Base-by-base conservation (phyloP, 2,113 vertebrate species). In the Chaetorhynchus papuensis region DNA sequence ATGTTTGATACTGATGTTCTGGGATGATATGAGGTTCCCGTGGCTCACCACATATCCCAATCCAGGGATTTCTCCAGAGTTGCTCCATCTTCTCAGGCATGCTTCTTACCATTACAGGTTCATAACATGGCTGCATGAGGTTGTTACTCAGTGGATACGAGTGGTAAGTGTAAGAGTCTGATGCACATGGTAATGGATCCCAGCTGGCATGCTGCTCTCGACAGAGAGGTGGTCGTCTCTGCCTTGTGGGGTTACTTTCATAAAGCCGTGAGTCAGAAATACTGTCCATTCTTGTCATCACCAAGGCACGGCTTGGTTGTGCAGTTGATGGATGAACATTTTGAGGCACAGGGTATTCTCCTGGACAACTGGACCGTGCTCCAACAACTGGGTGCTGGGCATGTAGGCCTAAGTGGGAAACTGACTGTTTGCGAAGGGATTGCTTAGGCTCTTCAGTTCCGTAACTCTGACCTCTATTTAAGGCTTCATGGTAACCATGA, bases 41-140 rank as follows among this genome's bases (percentile, higher is more conserved):
- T 39, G 98, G 98, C 93, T 99, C 99, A 57, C 97, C 98, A 54
- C 98, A 97, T 68, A 98, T 96, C 84, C 97, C 98, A 84, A 99
- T 98, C 99, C 99, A 99, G 24, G 99, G 99, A n/a, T 98, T 99
- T 94, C 98, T 98, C 99, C 99, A 99, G 91, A 99, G 98, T 22
- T 99, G 99, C 89, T 99, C 99, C 99, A 99, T 99, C 98, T 99
- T 99, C 94, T 99, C 99, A 33, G 99, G 99, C 98, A 99, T 98
- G 83, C 99, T 99, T 81, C 99, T 98, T 35, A 99, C 99, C 99
- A 99, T 99, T 59, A 99, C 99, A 59, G 99, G 98, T 77, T 99
- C 99, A 1, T 99, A 99, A 91, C 99, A 99, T 1, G 99, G 99
- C 87, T 98, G 98, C 99, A 99, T 99, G 95, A 99, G 98, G 96